Evolutionary conservation across 53 echinoderm and acorn worm genomes (phyloP).

Genomic region (Temnopleurus reevesii): DNA sequence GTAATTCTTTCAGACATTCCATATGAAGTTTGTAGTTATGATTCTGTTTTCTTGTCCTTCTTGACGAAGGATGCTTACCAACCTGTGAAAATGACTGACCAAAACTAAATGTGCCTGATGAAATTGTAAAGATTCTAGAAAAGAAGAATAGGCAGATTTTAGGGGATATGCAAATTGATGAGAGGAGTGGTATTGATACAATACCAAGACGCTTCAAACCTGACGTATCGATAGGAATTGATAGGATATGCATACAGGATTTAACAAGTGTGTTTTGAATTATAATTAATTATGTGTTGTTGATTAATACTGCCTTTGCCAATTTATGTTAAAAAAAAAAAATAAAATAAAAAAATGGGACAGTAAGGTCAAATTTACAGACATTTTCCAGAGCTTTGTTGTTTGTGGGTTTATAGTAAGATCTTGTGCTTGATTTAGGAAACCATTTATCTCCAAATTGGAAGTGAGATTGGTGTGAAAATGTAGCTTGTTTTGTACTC

Average conservation of each 20-base stretch:
- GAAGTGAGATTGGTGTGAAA: neutral
- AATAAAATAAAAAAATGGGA: too few species aligned
- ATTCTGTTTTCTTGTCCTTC: neutral
- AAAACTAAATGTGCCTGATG: slow-evolving; percentile 53
- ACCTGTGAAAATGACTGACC: slow-evolving; percentile 6
- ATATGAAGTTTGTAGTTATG: slow-evolving; percentile 19
- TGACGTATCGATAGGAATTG: too few species aligned
- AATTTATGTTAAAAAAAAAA: neutral
- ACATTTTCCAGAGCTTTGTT: slow-evolving; percentile 2
- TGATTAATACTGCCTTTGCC: slow-evolving; percentile 36
- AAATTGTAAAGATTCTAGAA: neutral
- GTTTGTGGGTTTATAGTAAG: neutral
- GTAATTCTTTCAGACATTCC: slow-evolving; percentile 44
- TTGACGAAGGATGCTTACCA: neutral
- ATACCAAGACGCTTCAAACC: too few species aligned
- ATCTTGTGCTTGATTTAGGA: neutral
- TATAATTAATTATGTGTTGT: too few species aligned
- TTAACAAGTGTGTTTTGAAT: neutral
- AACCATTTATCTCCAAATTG: neutral
- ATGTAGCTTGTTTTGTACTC: neutral
- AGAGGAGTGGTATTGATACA: neutral
- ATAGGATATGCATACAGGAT: too few species aligned
- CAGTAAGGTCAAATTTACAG: too few species aligned
- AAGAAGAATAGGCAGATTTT: neutral
- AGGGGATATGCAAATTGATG: neutral